Evolutionary conservation across 2,888 invertebrate genomes (phyloP).

Genomic region (Cybosia mesomella): DNA sequence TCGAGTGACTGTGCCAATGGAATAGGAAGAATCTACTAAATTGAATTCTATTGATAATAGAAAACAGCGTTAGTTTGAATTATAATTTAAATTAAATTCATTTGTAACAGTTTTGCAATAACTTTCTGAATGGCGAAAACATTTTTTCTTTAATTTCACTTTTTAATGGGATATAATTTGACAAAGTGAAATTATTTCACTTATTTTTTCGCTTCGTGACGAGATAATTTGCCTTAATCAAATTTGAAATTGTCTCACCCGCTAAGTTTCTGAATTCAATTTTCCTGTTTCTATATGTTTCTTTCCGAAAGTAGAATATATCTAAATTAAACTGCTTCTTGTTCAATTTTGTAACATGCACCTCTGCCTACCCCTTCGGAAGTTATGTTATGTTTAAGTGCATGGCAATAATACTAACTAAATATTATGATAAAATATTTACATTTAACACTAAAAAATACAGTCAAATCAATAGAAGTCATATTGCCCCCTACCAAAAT

Average conservation of each 20-base stretch:
- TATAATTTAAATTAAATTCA: too few species aligned
- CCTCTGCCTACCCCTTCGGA: too few species aligned
- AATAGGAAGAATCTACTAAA: too few species aligned
- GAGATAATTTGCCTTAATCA: too few species aligned
- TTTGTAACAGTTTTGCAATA: too few species aligned
- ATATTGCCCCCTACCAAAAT: constrained; percentile 81
- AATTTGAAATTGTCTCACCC: background rate
- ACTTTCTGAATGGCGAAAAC: too few species aligned
- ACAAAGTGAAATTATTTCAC: background rate
- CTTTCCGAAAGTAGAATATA: background rate
- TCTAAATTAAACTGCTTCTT: background rate
- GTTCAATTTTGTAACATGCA: background rate
- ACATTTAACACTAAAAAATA: background rate
- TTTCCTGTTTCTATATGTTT: background rate
- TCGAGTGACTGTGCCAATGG: too few species aligned
- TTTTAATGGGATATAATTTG: background rate
- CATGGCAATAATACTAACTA: background rate
- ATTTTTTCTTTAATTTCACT: too few species aligned
- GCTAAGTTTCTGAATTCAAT: background rate
- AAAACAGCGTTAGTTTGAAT: background rate
- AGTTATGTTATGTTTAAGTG: too few species aligned
- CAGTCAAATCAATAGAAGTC: constrained; percentile 62
- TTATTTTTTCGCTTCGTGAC: too few species aligned
- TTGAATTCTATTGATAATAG: too few species aligned
- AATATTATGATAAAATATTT: constrained; percentile 7